phyloP scores from a whole-genome alignment of 2,888 invertebrate genomes.

The Spodoptera littoralis region DNA sequence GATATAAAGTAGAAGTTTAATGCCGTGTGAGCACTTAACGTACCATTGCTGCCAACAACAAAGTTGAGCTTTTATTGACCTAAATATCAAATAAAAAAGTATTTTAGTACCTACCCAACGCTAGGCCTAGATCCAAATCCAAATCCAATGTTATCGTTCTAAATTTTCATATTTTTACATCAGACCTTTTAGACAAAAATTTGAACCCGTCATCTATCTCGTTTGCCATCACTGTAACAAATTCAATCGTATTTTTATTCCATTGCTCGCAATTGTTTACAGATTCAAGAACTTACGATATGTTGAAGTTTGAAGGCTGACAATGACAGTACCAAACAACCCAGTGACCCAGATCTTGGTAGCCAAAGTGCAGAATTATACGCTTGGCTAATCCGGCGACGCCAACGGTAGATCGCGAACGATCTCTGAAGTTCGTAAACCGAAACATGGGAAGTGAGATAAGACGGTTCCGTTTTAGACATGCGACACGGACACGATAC shows the following conservation, averaged over 20 bases:
- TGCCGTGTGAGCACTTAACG: conserved; percentile 31
- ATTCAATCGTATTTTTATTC: no score
- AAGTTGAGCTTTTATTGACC: no score
- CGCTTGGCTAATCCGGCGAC: conserved; percentile 58
- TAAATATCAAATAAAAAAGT: no score
- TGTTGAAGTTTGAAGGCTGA: conserved; percentile 21
- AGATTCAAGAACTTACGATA: neutral
- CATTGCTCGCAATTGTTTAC: neutral
- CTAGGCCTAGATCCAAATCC: no score
- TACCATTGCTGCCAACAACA: conserved; percentile 10
- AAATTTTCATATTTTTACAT: no score
- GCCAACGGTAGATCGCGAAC: conserved; percentile 53
- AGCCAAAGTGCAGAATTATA: conserved; percentile 60
- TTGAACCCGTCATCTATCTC: no score
- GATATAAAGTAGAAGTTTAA: conserved; percentile 24
- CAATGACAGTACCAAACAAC: conserved; percentile 50
- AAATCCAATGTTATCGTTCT: no score
- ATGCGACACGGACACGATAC: conserved; percentile 45
- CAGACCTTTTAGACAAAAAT: no score
- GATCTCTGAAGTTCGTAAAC: conserved; percentile 63
- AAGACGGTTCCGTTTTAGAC: conserved; percentile 52
- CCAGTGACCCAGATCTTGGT: conserved; percentile 62
- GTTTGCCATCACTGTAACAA: no score
- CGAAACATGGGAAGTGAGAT: conserved; percentile 59
- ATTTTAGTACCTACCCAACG: no score